Evolutionary conservation across 2,113 vertebrate genomes (phyloP).

Genomic region (Psittacula cyanocephala): DNA sequence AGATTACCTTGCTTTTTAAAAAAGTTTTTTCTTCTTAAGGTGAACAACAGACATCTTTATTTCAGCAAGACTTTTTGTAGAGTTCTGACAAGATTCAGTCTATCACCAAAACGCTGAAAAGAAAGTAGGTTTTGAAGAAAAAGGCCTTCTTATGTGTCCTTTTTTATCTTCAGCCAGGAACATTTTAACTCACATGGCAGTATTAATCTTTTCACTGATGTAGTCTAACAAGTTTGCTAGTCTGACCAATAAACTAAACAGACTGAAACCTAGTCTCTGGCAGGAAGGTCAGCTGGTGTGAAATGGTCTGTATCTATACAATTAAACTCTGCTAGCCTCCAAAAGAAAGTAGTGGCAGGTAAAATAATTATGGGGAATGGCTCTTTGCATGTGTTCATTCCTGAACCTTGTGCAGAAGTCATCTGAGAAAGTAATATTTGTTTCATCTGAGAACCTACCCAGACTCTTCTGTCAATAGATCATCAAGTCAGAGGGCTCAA

Average conservation of each 20-base stretch:
- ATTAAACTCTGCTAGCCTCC: background rate
- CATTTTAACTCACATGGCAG: background rate
- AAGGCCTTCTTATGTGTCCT: background rate
- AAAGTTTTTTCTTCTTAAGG: background rate
- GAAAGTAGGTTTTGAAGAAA: background rate
- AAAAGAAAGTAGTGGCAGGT: background rate
- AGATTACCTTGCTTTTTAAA: background rate
- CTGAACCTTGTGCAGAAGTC: background rate
- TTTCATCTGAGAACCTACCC: background rate
- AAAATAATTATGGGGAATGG: background rate
- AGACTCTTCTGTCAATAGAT: background rate
- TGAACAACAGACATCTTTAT: background rate
- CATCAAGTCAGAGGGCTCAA: background rate
- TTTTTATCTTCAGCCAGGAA: constrained; percentile 2
- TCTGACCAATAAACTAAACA: background rate
- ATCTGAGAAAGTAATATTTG: background rate
- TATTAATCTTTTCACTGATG: background rate
- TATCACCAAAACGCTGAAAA: background rate
- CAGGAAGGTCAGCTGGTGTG: background rate
- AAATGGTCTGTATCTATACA: background rate
- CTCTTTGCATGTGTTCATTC: background rate
- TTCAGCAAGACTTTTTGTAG: background rate
- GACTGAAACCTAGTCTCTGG: background rate
- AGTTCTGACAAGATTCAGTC: background rate
- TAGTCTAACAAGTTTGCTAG: background rate